Evolutionary conservation across 2,113 vertebrate genomes (phyloP), one percentile per base, ranked within the genome.

Genomic region (Neopipo cinnamomea): DNA sequence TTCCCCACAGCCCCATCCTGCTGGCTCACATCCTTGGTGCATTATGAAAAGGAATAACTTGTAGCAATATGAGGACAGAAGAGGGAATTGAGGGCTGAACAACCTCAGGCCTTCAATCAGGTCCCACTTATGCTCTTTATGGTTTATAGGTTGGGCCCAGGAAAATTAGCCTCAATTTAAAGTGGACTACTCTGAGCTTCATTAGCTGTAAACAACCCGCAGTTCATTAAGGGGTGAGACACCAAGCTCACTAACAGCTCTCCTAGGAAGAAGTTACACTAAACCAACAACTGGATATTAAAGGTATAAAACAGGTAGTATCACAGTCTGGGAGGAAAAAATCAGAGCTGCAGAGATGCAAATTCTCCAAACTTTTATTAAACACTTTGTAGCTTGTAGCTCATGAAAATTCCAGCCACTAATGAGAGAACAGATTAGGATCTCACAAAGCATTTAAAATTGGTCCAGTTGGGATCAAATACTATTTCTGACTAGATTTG

Each of bases 151-250:
- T 39, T 77, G 33, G 22, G 55, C 37, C 44, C 81, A 88, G 46
- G 47, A 95, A 97, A 94, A 91, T 93, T 93, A 95, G 31, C 39
- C 68, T 84, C 55, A 52, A 87, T 85, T 95, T 97, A 92, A 96
- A 97, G 93, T 37, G 24, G 76, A 44, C 33, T 84, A 15, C 47
- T 71, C 61, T 88, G 77, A 86, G 41, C 78, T 96, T 97, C 95
- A 93, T 96, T 97, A 97, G 75, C 66, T 93, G 44, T 91, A 93
- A 94, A 95, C 71, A 95, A 96, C 72, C 66, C 28, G 53, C 74
- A 73, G 97, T 97, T 97, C 89, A 95, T 96, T 97, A 97, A 95
- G 55, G 63, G 35, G 71, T 87, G 16, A 91, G 78, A 95, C 74
- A 62, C 53, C 83, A 88, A 92, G 41, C 65, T 52, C 68, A 66